Evolutionary conservation across 2,888 invertebrate species (phyloP).

Genomic region (Deladenus siricidicola): DNA sequence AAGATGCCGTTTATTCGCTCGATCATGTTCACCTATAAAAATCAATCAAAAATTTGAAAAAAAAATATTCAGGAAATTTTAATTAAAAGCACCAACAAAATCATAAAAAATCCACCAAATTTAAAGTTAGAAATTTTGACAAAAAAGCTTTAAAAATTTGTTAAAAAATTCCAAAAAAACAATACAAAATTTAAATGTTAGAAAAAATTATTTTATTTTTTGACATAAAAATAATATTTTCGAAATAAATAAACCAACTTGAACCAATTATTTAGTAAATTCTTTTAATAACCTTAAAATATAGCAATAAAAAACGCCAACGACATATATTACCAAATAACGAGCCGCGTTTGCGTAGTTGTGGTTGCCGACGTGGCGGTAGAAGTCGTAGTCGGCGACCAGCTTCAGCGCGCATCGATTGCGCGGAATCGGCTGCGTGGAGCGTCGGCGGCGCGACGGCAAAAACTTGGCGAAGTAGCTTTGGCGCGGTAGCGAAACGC

Average conservation of each 20-base stretch:
- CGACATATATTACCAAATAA: conserved; percentile 32
- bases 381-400: conserved; percentile 36
- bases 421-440: conserved; percentile 1
- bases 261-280: no score
- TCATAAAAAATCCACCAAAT: neutral
- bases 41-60: no score
- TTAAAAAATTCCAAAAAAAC: no score
- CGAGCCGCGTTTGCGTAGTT: conserved; percentile 33
- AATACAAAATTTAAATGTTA: no score
- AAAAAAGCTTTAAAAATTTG: no score
- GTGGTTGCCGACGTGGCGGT: conserved; percentile 22
- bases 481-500: no score
- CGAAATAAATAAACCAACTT: no score
- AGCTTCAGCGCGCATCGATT: conserved; percentile 31
- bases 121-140: neutral
- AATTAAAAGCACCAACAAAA: neutral
- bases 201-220: no score
- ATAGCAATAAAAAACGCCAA: no score
- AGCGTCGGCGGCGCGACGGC: neutral
- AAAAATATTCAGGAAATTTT: conserved; percentile 8
- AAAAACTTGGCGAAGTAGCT: conserved; percentile 8
- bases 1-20: conserved; percentile 32
- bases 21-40: conserved; percentile 34
- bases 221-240: no score
- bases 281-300: no score